Evolutionary conservation across 2,797 vertebrate species (phyloP).

Genomic region (Rhincodon typus): DNA sequence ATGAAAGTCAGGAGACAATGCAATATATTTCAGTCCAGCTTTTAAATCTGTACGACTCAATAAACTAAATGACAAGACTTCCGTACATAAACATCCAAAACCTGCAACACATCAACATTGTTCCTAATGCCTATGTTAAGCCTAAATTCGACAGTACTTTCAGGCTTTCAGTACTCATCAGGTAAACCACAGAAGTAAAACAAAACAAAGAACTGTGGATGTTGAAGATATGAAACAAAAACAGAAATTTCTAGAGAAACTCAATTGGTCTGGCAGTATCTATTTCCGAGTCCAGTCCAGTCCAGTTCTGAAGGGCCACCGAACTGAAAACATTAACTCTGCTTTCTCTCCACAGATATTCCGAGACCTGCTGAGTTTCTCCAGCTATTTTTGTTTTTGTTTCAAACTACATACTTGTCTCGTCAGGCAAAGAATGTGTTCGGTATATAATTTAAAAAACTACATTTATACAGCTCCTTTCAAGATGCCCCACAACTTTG

Average conservation of each 20-base stretch:
- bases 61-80: not conserved
- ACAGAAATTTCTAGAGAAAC: too few species aligned
- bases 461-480: not conserved
- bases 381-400: too few species aligned
- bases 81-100: not conserved
- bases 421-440: not conserved
- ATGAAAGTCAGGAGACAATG: not conserved
- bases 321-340: too few species aligned
- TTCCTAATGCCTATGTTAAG: not conserved
- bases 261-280: too few species aligned
- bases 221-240: too few species aligned
- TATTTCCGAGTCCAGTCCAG: too few species aligned
- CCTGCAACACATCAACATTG: not conserved
- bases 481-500: not conserved
- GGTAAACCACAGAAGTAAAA: not conserved
- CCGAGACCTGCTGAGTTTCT: too few species aligned
- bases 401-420: too few species aligned
- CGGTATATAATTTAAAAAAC: not conserved
- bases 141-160: not conserved
- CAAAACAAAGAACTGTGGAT: too few species aligned
- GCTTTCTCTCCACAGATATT: too few species aligned
- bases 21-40: not conserved
- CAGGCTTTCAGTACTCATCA: not conserved
- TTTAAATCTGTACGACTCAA: not conserved
- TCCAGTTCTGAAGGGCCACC: too few species aligned